Evolutionary conservation across 2,113 vertebrate genomes (phyloP), one percentile per base, ranked within the genome.

Genomic region (Ciconia stormi): DNA sequence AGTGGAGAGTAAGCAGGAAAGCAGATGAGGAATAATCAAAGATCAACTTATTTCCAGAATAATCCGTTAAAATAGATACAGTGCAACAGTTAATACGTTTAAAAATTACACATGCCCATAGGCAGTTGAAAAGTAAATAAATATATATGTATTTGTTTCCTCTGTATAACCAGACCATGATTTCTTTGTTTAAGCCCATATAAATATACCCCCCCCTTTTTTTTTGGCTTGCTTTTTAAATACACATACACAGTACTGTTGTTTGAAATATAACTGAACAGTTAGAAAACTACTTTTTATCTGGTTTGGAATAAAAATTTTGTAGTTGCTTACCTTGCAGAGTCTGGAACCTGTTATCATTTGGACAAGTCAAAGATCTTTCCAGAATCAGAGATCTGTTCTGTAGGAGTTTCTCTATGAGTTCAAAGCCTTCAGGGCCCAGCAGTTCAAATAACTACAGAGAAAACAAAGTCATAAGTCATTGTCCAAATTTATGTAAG

Each of bases 321-420:
- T 49, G 30, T n/a, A 79, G 19, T 66, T 23, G 82, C 97, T 97
- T 98, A 99, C 99, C 99, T 98, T 99, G 97, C 78, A 98, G 96
- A 96, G 72, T 95, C 55, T 98, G 97, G 47, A 98, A 95, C 77
- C 98, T 98, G 89, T 97, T 97, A 92, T 99, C 99, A 93, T 97
- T 95, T 76, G 98, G 94, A 81, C 96, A 95, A 90, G 97, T 92
- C 78, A 99, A 97, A 92, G 99, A 98, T 67, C 96, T 98, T 94
- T 99, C 98, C 79, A 99, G 98, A 93, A 99, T 99, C 71, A 96
- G 91, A 49, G 97, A 93, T 97, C 99, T 98, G 42, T 98, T 98
- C 96, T 99, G 99, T 27, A 99, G 98, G 10, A 99, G 99, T 63
- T 98, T 99, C 90, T 99, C 99, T 98, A 99, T 99, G 95, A 99